phyloP scores from a whole-genome alignment of 2,113 vertebrate species.

The Hippocampus barbouri region DNA sequence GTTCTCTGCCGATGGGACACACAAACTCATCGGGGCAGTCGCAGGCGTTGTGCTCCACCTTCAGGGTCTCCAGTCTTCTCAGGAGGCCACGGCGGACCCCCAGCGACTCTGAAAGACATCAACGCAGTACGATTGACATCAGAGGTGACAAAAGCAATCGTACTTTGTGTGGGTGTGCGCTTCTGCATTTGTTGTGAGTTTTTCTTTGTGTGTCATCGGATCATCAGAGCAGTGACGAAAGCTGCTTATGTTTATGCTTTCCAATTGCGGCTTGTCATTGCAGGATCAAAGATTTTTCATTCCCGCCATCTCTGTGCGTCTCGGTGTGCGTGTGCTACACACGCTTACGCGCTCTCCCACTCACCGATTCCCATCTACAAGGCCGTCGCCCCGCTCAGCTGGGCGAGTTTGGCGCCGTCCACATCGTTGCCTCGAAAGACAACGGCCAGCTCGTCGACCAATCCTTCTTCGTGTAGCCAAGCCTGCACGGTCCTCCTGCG shows the following conservation, averaged over 20 bases:
- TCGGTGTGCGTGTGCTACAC: neutral
- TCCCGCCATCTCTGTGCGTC: slow-evolving; percentile 3
- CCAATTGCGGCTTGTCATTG: slow-evolving; percentile 38
- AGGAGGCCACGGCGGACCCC: slow-evolving; percentile 78
- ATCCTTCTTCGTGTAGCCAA: slow-evolving; percentile 55
- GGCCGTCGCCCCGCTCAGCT: slow-evolving; percentile 79
- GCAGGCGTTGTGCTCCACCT: slow-evolving; percentile 49
- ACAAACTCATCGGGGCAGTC: slow-evolving; percentile 83
- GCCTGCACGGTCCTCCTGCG: slow-evolving; percentile 80
- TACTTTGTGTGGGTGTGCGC: neutral
- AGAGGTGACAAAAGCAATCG: too few species aligned
- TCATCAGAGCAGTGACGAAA: slow-evolving; percentile 44
- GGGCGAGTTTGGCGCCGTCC: slow-evolving; percentile 79
- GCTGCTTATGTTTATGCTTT: slow-evolving; percentile 33
- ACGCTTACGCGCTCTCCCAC: slow-evolving; percentile 22
- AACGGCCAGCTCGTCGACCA: slow-evolving; percentile 67
- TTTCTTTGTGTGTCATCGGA: neutral
- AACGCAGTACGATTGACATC: neutral
- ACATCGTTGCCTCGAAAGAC: slow-evolving; percentile 82
- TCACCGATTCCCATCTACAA: slow-evolving; percentile 84
- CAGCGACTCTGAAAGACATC: slow-evolving; percentile 73
- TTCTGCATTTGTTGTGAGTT: too few species aligned
- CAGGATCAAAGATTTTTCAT: slow-evolving; percentile 27
- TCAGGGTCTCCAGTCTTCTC: slow-evolving; percentile 78
- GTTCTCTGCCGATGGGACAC: slow-evolving; percentile 84